Conservation (phyloP, 1,140 invertebrate genomes). For the Thaumatotibia leucotreta region DNA sequence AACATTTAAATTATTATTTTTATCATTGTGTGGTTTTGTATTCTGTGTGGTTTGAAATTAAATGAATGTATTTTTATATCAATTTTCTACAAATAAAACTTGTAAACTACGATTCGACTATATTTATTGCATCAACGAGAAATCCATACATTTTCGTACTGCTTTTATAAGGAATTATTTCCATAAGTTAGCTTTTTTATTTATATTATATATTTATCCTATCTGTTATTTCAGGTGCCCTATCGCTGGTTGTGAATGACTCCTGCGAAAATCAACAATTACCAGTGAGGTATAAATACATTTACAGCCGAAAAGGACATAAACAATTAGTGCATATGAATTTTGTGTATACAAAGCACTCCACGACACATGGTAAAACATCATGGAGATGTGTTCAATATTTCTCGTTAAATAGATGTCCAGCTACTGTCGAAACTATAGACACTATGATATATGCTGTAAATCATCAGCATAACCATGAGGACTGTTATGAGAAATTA, state of each 20-base stretch:
- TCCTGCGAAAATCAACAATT: constrained; percentile 45
- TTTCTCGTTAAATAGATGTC: constrained; percentile 71
- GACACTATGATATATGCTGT: constrained; percentile 70
- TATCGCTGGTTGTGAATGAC: constrained; percentile 64
- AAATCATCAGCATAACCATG: constrained; percentile 73
- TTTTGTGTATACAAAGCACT: constrained; percentile 75
- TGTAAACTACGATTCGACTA: neutral
- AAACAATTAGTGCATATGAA: constrained; percentile 75
- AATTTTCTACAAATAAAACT: constrained; percentile 34
- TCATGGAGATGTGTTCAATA: constrained; percentile 75
- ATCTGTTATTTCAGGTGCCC: constrained; percentile 50
- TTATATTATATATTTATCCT: neutral
- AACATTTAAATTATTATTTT: constrained; percentile 26
- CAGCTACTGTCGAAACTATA: constrained; percentile 72
- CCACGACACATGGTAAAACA: constrained; percentile 73
- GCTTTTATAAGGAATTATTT: no score
- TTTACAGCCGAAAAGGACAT: constrained; percentile 73
- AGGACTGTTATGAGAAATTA: constrained; percentile 70
- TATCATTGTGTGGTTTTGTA: constrained; percentile 28
- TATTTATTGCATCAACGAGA: neutral
- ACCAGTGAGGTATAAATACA: constrained; percentile 70
- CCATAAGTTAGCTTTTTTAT: no score
- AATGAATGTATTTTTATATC: constrained; percentile 43
- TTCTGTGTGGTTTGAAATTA: constrained; percentile 20
- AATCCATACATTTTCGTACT: neutral